A percentile compares a stretch with the other conserved stretches of the same genome.
These are phyloP conservation scores for Drosophila neocordata DNA, from an alignment of 1,140 invertebrate genomes.

Conservation along the genomic window DNA sequence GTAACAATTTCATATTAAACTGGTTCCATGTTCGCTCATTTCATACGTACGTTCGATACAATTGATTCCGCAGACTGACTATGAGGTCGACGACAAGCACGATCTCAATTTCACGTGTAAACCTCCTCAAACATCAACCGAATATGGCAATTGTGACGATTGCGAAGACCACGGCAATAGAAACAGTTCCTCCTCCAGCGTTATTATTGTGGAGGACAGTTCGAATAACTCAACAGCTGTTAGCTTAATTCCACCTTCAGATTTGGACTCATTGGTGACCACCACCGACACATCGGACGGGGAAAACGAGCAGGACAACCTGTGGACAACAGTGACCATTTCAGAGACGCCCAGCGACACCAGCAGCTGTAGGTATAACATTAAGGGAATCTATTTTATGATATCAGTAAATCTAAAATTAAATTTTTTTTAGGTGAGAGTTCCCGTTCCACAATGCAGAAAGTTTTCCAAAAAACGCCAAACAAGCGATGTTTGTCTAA, in stretches of 20 bases:
- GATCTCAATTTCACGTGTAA: conserved; percentile 21
- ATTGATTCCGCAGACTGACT: conserved; percentile 7
- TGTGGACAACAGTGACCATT: neutral
- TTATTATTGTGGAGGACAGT: conserved; percentile 14
- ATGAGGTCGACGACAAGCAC: neutral
- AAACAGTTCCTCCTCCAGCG: neutral
- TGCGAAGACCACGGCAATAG: conserved; percentile 5
- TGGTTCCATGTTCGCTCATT: neutral
- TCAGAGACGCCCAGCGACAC: neutral
- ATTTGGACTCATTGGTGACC: neutral
- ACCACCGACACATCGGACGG: neutral
- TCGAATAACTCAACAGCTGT: neutral
- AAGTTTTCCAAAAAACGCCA: neutral
- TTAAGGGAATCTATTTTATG: no score
- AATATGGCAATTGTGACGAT: conserved; percentile 14
- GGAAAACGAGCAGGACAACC: neutral
- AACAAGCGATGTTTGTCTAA: neutral
- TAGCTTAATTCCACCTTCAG: neutral
- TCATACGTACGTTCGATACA: neutral
- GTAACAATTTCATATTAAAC: neutral
- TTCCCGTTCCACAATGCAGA: neutral
- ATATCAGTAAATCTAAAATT: no score
- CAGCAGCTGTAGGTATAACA: neutral
- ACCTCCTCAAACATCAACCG: conserved; percentile 1
- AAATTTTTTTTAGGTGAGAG: neutral